Conservation (phyloP, 2,113 vertebrate species). For the Mandrillus leucophaeus region DNA sequence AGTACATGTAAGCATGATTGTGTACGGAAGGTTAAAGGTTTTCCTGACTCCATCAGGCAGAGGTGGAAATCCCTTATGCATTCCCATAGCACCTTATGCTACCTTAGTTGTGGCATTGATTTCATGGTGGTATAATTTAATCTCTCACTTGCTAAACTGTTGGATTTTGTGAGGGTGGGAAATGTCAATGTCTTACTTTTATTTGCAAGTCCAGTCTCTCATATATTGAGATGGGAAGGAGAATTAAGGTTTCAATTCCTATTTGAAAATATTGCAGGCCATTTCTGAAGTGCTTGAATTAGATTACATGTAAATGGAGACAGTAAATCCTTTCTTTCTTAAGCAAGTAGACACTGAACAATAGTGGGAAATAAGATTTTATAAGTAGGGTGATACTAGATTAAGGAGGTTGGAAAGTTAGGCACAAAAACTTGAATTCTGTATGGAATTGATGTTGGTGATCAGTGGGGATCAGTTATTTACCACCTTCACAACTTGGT, state of each 20-base stretch:
- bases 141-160: not conserved
- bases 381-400: not conserved
- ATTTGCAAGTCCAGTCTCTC: not conserved
- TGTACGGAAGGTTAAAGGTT: not conserved
- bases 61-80: not conserved
- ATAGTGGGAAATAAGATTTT: not conserved
- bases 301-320: not conserved
- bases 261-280: not conserved
- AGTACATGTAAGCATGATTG: not conserved
- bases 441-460: not conserved
- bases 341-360: not conserved
- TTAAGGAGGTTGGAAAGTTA: not conserved
- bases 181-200: not conserved
- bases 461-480: not conserved
- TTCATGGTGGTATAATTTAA: not conserved
- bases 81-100: not conserved
- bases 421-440: not conserved
- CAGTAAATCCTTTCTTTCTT: not conserved
- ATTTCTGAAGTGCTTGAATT: not conserved
- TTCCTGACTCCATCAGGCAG: not conserved
- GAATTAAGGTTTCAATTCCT: not conserved
- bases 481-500: not conserved
- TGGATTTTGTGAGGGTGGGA: not conserved
- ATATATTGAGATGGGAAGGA: not conserved
- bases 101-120: not conserved